Evolutionary conservation across 1,140 invertebrate genomes (phyloP), one percentile per base, ranked within the genome.

Genomic region (Akabosia matsudoensis): DNA sequence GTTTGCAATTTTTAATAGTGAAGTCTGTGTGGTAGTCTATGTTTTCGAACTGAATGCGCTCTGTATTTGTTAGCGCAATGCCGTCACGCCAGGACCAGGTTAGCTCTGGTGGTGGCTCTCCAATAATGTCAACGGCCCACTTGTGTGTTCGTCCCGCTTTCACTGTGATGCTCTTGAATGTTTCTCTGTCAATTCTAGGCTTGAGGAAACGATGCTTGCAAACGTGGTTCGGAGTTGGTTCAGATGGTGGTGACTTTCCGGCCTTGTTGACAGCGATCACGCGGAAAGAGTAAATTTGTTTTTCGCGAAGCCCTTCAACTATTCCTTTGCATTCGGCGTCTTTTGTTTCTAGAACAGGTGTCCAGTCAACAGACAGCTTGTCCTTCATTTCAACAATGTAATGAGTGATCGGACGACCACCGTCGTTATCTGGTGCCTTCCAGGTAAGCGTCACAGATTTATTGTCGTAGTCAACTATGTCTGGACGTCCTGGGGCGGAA

Each of bases 371-470:
- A 24, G 92, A 88, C 82, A 94, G 93, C 87, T 98, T 98, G 83
- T 98, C 95, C 84, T 97, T 97, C 87, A 95, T 95, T 87, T 99
- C 97, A 67, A 99, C 89, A 28, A 96, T 89, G 82, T 99, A 99
- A 81, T 96, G 93, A 70, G 91, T 73, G 78, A 99, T 95, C n/a
- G 96, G 93, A 77, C 96, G 89, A 30, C 97, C 97, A 83, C 97
- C 97, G 84, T 98, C 95, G 77, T 88, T 92, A 33, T 90, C 89
- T 16, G 97, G 97, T 82, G 73, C 26, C 56, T 90, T 89, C 97
- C 97, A 99, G 85, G 92, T 91, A 26, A 99, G 86, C 0, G 91
- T 91, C 0, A 94, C 96, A 79, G 92, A 94, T 82, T 92, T 91
- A 81, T 96, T 96, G 83, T 97, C 95, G 84, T 96, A 98, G 84